These are phyloP conservation scores for Drosophila kepulauana DNA, from an alignment of 1,140 invertebrate genomes.

Conservation along the genomic window DNA sequence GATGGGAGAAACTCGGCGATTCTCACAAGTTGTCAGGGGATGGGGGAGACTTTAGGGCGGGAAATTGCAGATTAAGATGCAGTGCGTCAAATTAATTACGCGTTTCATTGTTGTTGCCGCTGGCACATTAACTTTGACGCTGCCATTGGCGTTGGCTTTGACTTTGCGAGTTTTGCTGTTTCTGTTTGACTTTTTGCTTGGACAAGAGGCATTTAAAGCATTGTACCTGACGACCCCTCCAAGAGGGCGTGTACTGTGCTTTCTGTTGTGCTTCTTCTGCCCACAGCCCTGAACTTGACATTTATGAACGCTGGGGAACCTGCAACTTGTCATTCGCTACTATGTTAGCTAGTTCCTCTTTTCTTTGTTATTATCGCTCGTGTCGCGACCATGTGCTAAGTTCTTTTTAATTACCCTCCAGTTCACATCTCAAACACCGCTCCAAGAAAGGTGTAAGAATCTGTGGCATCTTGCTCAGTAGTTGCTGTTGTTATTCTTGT, in stretches of 20 bases:
- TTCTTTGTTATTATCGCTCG: constrained; percentile 28
- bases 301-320: constrained; percentile 50
- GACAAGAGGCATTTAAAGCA: constrained; percentile 9
- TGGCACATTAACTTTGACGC: constrained; percentile 40
- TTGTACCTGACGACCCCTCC: not conserved
- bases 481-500: constrained; percentile 7
- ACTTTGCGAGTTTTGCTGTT: not conserved
- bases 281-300: constrained; percentile 76
- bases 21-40: constrained; percentile 49
- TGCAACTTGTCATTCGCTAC: not conserved
- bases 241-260: constrained; percentile 14
- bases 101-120: constrained; percentile 51
- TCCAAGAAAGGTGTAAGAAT: constrained; percentile 23
- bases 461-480: constrained; percentile 1
- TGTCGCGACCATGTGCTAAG: constrained; percentile 68
- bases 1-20: constrained; percentile 16
- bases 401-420: constrained; percentile 70
- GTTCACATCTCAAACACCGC: not conserved
- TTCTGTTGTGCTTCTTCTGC: constrained; percentile 37
- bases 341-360: constrained; percentile 8
- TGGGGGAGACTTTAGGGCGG: constrained; percentile 11
- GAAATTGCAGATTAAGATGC: constrained; percentile 60
- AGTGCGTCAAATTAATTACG: constrained; percentile 72
- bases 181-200: constrained; percentile 18
- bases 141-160: not conserved